Conservation (phyloP, 2,888 invertebrate genomes). For the Phyllotreta cruciferae region DNA sequence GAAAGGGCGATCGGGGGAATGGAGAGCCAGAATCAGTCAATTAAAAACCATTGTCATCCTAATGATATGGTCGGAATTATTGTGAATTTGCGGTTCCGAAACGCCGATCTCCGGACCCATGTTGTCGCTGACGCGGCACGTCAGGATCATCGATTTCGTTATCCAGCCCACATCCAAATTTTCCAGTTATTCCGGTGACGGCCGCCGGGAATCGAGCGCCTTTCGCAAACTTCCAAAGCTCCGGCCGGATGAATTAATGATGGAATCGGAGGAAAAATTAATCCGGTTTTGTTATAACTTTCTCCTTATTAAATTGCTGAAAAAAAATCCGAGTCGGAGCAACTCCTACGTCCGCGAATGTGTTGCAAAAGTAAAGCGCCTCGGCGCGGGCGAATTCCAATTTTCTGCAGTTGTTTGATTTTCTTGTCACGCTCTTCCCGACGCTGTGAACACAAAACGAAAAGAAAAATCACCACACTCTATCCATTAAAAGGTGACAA, state of each 20-base stretch:
- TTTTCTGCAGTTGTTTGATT: constrained; percentile 1
- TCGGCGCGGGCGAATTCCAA: too few species aligned
- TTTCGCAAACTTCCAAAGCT: too few species aligned
- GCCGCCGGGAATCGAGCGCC: too few species aligned
- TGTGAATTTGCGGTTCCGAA: constrained; percentile 8
- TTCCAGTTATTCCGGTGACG: background rate
- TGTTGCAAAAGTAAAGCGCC: too few species aligned
- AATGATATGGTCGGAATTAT: constrained; percentile 13
- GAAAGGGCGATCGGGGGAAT: constrained; percentile 1
- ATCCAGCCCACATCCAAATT: background rate
- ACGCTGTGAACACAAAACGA: constrained; percentile 10
- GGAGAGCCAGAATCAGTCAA: constrained; percentile 11
- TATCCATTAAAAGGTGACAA: constrained; percentile 19
- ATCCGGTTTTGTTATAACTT: too few species aligned
- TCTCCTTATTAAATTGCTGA: too few species aligned
- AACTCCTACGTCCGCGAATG: too few species aligned
- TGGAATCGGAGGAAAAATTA: too few species aligned
- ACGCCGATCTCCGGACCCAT: background rate
- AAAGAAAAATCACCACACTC: constrained; percentile 8
- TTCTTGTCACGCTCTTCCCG: constrained; percentile 8
- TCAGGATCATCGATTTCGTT: constrained; percentile 14
- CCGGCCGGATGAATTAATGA: too few species aligned
- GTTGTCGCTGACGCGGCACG: constrained; percentile 3
- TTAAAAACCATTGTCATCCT: constrained; percentile 18
- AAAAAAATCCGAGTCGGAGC: too few species aligned